Evolutionary conservation across 2,888 invertebrate species (phyloP).

Genomic region (Chouioia cunea): DNA sequence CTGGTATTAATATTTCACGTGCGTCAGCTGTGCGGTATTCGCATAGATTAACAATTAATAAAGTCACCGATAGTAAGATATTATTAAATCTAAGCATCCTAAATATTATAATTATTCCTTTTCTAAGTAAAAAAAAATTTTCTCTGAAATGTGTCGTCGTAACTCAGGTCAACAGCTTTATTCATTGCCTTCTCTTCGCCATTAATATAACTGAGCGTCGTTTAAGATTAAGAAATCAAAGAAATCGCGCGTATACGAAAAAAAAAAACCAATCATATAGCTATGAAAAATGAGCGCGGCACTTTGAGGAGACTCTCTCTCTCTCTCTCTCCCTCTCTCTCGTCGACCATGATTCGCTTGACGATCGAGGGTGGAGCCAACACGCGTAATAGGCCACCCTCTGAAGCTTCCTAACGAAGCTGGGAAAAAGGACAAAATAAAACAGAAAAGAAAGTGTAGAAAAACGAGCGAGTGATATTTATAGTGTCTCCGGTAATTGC

Average conservation of each 20-base stretch:
- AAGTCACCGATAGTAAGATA: no score
- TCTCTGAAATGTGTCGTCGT: not conserved
- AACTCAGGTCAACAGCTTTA: not conserved
- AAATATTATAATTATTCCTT: no score
- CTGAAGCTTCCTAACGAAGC: not conserved
- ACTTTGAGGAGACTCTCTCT: constrained; percentile 51
- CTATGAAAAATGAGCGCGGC: constrained; percentile 36
- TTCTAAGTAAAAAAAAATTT: no score
- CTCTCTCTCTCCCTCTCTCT: constrained; percentile 2
- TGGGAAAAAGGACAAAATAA: constrained; percentile 30
- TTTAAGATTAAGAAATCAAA: constrained; percentile 35
- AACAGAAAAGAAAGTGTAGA: constrained; percentile 13
- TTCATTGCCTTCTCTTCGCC: no score
- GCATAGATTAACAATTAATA: no score
- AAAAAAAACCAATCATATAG: constrained; percentile 10
- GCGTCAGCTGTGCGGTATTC: no score
- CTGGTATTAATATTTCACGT: no score
- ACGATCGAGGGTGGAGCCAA: constrained; percentile 53
- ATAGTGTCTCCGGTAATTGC: constrained; percentile 62
- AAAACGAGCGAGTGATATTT: constrained; percentile 49
- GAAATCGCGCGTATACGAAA: not conserved
- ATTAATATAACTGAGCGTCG: no score
- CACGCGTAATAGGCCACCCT: constrained; percentile 30
- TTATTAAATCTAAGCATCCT: no score
- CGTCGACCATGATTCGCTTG: not conserved